These are phyloP conservation scores for Epicauta chinensis DNA, from an alignment of 1,140 invertebrate species.

Conservation along the genomic window DNA sequence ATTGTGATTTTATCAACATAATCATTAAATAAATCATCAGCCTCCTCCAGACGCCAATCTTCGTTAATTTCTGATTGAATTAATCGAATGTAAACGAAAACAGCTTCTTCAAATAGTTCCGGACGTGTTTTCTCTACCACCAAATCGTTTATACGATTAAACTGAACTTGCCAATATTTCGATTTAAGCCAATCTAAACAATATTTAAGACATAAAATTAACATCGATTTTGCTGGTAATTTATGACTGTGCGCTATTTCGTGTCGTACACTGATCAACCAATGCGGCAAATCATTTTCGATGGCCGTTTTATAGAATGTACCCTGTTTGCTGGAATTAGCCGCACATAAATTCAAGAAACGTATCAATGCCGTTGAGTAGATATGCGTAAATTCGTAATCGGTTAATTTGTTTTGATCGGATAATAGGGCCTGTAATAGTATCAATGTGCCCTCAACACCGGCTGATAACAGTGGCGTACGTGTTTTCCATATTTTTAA, in stretches of 20 bases:
- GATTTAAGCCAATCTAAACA: constrained; percentile 33
- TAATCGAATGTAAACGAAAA: constrained; percentile 8
- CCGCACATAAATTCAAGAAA: constrained; percentile 36
- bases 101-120: background rate
- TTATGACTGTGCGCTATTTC: constrained; percentile 34
- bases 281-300: constrained; percentile 31
- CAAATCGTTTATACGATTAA: constrained; percentile 24
- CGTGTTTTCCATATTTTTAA: constrained; percentile 57
- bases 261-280: constrained; percentile 35
- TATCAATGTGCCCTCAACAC: constrained; percentile 59
- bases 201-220: constrained; percentile 26
- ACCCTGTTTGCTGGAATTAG: constrained; percentile 32
- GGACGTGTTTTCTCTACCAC: background rate
- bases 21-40: background rate
- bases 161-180: constrained; percentile 35
- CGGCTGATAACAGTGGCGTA: constrained; percentile 56
- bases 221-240: constrained; percentile 25
- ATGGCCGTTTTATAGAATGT: constrained; percentile 28
- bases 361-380: constrained; percentile 31
- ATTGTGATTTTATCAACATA: constrained; percentile 2
- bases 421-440: constrained; percentile 49
- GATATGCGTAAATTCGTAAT: constrained; percentile 21
- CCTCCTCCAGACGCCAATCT: constrained; percentile 7
- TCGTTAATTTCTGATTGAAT: constrained; percentile 1
- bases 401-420: constrained; percentile 13